Percentiles rank a stretch among this genome's conserved stretches.
phyloP scores from a whole-genome alignment of 2,797 vertebrate species.

The Numenius phaeopus region DNA sequence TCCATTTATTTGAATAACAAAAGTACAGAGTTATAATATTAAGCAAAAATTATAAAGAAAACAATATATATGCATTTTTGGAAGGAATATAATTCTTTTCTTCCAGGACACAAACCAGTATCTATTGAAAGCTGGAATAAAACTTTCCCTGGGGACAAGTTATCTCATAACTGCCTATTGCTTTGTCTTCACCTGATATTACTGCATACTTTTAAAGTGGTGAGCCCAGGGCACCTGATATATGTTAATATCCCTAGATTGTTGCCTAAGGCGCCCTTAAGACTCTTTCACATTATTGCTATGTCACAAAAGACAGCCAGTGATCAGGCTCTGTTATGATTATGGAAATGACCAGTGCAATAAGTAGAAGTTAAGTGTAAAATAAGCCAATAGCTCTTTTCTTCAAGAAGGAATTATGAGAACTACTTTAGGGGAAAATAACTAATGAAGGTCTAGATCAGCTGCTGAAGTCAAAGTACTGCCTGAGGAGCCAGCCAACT shows the following conservation, averaged over 20 bases:
- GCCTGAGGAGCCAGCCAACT: not conserved
- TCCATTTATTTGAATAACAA: not conserved
- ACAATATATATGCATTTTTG: not conserved
- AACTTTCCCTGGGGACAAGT: slow-evolving; percentile 16
- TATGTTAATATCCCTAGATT: slow-evolving; percentile 25
- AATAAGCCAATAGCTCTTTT: not conserved
- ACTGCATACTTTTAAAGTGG: not conserved
- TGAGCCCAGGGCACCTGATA: not conserved
- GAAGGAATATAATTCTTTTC: not conserved
- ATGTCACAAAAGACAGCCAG: not conserved
- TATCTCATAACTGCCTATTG: slow-evolving; percentile 52
- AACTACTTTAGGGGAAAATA: not conserved
- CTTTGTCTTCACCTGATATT: slow-evolving; percentile 32
- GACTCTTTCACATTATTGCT: not conserved
- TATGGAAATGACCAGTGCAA: slow-evolving; percentile 45
- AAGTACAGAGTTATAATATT: not conserved
- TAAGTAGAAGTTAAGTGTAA: not conserved
- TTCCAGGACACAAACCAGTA: not conserved
- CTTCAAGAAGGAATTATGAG: not conserved
- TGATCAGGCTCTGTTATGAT: not conserved
- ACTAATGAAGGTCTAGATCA: not conserved
- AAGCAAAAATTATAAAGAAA: not conserved
- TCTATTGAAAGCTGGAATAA: not conserved
- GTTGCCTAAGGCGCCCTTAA: not conserved
- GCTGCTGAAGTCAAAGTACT: not conserved